These are phyloP conservation scores for Crocallis elinguaria DNA, from an alignment of 2,888 invertebrate species.

Conservation along the genomic window DNA sequence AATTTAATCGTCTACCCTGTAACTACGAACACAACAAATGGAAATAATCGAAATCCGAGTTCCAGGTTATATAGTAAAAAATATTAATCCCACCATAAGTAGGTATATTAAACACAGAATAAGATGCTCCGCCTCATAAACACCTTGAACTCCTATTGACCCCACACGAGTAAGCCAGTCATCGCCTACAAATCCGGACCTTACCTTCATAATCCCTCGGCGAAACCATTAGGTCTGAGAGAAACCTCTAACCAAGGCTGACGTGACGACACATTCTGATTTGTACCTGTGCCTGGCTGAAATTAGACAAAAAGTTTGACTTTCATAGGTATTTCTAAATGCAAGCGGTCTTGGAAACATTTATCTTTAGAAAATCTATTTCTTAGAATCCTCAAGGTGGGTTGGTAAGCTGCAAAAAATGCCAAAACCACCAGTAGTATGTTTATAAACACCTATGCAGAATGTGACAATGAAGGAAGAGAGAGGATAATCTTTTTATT, in stretches of 20 bases:
- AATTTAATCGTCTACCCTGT: too few relatives aligned
- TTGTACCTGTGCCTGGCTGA: background rate
- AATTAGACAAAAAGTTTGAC: slow-evolving; percentile 6
- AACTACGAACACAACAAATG: too few relatives aligned
- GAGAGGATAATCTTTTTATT: too few relatives aligned
- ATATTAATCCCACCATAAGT: background rate
- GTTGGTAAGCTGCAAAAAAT: too few relatives aligned
- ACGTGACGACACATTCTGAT: slow-evolving; percentile 15
- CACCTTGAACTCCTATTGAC: background rate
- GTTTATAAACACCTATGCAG: too few relatives aligned
- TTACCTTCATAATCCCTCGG: background rate
- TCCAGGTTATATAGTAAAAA: background rate
- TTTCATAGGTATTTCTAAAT: slow-evolving; percentile 11
- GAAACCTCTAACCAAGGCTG: slow-evolving; percentile 20
- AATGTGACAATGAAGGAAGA: too few relatives aligned
- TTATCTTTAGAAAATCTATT: too few relatives aligned
- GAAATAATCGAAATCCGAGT: too few relatives aligned
- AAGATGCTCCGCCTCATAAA: background rate
- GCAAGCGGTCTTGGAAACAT: background rate
- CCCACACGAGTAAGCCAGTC: background rate
- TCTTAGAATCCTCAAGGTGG: too few relatives aligned
- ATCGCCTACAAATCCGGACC: background rate
- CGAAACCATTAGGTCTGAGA: slow-evolving; percentile 14
- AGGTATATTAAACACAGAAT: background rate
- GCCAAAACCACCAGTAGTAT: too few relatives aligned